Base-by-base conservation (phyloP, 2,113 vertebrate species). In the Carassius gibelio region DNA sequence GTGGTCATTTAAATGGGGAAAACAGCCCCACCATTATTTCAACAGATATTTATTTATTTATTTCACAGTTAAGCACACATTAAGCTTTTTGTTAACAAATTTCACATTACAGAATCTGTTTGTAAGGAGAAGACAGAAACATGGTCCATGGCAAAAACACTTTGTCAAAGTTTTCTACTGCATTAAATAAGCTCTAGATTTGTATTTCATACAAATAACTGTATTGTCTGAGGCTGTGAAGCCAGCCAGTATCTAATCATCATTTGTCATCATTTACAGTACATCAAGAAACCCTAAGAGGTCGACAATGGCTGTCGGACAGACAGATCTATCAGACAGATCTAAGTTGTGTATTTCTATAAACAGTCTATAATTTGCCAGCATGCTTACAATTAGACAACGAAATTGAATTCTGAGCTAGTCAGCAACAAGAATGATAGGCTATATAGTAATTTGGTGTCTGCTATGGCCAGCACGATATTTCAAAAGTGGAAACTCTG, bases 361-460 rank as follows among this genome's bases (percentile, higher is more conserved):
- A 79, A 59, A 42, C 36, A 57, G 21, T 10, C 36, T 80, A n/a
- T 62, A 62, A 62, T 80, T 62, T 80, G 57, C 11, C 21, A 45
- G 21, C 11, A 64, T 80, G 77, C 77, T 62, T 34, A 42, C 55
- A 17, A 80, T 80, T 62, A 42, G 15, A 38, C 55, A 75, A 75
- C 0, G 3, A 59, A 62, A 79, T 62, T 42, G 5, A 79, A 61
- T 62, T 62, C 55, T 3, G 23, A 30, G 13, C 48, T 34, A 9
- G 55, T 59, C 30, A 38, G 10, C 19, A 61, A 38, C 11, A 15
- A n/a, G 57, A 61, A 42, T 50, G 42, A 11, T 45, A 75, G 72
- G n/a, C n/a, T 26, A 5, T 72, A 72, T 72, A 45, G 75, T 15
- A 30, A 7, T 80, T 80, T 52, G 45, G 45, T 26, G 61, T 64